These are phyloP conservation scores for Bombus breviceps DNA, from an alignment of 1,140 invertebrate species.

Conservation along the genomic window DNA sequence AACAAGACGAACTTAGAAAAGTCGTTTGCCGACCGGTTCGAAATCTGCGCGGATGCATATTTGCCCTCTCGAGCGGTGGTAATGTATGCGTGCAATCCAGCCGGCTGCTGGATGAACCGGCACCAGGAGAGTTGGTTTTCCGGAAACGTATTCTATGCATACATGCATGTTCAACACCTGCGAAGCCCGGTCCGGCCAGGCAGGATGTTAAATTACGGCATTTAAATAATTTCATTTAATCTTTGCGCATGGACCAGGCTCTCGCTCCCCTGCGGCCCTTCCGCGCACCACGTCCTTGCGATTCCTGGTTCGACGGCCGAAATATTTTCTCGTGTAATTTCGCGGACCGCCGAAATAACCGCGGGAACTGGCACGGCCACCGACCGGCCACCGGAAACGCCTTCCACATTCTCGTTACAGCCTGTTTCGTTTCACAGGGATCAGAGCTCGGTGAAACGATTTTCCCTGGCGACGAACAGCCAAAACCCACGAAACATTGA, in stretches of 20 bases:
- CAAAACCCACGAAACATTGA: background rate
- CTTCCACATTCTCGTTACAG: constrained; percentile 28
- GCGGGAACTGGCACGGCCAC: constrained; percentile 5
- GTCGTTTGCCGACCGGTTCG: constrained; percentile 20
- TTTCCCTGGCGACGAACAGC: background rate
- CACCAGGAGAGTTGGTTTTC: constrained; percentile 60
- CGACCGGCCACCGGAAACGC: constrained; percentile 10
- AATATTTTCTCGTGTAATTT: constrained; percentile 48
- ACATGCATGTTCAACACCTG: constrained; percentile 78
- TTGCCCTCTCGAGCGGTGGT: constrained; percentile 56
- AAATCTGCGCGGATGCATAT: constrained; percentile 41
- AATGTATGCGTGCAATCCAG: constrained; percentile 69
- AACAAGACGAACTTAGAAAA: constrained; percentile 33
- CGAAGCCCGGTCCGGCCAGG: constrained; percentile 62
- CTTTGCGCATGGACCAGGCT: constrained; percentile 52
- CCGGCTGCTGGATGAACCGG: constrained; percentile 34
- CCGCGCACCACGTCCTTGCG: constrained; percentile 8
- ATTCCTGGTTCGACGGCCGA: constrained; percentile 33
- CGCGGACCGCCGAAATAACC: constrained; percentile 27
- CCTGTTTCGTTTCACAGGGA: constrained; percentile 35
- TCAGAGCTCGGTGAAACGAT: constrained; percentile 23
- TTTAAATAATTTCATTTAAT: constrained; percentile 80
- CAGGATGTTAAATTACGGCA: constrained; percentile 77
- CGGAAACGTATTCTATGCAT: constrained; percentile 76
- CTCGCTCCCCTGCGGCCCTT: background rate